A percentile compares a stretch with the other conserved stretches of the same genome.
Evolutionary conservation across 1,140 invertebrate genomes (phyloP).

Genomic region (Zaprionus nigranus): DNA sequence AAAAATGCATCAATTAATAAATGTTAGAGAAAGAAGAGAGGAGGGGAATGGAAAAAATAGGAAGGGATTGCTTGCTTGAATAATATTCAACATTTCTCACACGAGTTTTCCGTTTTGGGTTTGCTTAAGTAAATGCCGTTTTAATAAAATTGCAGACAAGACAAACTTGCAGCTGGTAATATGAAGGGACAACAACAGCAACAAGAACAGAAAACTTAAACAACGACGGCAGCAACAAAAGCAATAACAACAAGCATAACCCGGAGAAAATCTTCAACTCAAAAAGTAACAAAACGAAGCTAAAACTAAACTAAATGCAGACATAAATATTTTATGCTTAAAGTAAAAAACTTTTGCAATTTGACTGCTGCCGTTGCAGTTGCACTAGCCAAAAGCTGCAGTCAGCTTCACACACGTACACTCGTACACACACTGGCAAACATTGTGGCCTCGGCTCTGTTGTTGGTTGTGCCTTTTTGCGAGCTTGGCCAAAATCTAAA

Average conservation of each 20-base stretch:
- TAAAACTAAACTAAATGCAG: conserved; percentile 80
- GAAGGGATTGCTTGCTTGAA: neutral
- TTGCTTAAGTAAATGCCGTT: conserved; percentile 61
- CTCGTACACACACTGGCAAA: conserved; percentile 39
- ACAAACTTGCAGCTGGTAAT: conserved; percentile 62
- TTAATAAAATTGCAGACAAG: conserved; percentile 71
- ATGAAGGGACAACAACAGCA: conserved; percentile 21
- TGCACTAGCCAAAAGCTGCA: conserved; percentile 58
- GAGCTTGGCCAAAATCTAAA: conserved; percentile 69
- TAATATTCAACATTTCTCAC: conserved; percentile 21
- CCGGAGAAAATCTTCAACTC: conserved; percentile 56
- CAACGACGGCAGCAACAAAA: conserved; percentile 13
- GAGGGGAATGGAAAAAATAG: too few relatives aligned
- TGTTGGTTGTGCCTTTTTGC: conserved; percentile 60
- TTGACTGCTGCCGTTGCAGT: conserved; percentile 68
- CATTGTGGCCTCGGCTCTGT: conserved; percentile 67
- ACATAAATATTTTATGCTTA: conserved; percentile 82
- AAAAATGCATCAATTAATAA: conserved; percentile 11
- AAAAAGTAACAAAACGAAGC: conserved; percentile 72
- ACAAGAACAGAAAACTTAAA: neutral
- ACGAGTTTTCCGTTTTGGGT: conserved; percentile 31
- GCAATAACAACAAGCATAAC: conserved; percentile 43
- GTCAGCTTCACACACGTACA: conserved; percentile 17
- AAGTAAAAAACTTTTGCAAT: conserved; percentile 81
- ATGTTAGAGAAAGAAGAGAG: neutral